A percentile compares a stretch with the other conserved stretches of the same genome.
These are phyloP conservation scores for Engystomops pustulosus DNA, from an alignment of 2,113 vertebrate species.

Conservation along the genomic window DNA sequence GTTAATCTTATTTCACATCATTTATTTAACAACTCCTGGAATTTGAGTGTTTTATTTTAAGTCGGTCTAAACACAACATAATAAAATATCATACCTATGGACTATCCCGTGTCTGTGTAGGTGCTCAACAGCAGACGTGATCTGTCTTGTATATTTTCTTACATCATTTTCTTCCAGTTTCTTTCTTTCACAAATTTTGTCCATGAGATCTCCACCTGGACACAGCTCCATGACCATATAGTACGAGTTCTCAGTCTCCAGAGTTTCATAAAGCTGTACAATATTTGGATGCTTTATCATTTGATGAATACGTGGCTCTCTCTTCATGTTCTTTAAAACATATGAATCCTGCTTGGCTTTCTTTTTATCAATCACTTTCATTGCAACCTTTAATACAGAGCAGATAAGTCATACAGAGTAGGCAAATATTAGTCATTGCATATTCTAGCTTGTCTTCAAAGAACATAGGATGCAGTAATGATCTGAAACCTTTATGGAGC, in stretches of 20 bases:
- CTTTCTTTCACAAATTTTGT: slow-evolving; percentile 80
- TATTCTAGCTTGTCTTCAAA: background rate
- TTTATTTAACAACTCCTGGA: background rate
- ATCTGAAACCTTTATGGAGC: background rate
- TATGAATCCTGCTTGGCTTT: slow-evolving; percentile 83
- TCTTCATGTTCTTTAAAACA: slow-evolving; percentile 82
- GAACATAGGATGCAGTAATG: background rate
- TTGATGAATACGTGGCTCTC: slow-evolving; percentile 81
- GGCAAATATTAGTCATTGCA: background rate
- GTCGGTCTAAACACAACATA: background rate
- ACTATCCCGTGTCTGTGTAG: slow-evolving; percentile 79
- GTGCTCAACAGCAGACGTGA: slow-evolving; percentile 79
- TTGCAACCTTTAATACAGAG: slow-evolving; percentile 73
- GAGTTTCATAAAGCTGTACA: slow-evolving; percentile 77
- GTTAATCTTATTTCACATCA: no score
- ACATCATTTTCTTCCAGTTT: slow-evolving; percentile 80
- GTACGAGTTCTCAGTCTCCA: slow-evolving; percentile 86
- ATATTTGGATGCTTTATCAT: slow-evolving; percentile 83
- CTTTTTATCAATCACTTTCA: slow-evolving; percentile 89
- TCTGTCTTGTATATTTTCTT: slow-evolving; percentile 79
- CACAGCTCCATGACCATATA: slow-evolving; percentile 87
- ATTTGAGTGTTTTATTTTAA: background rate
- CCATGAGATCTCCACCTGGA: slow-evolving; percentile 81
- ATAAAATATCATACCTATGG: slow-evolving; percentile 72
- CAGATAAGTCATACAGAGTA: background rate